A percentile compares a stretch with the other conserved stretches of the same genome.
These are phyloP conservation scores for Ormyrus thymus DNA, from an alignment of 2,888 invertebrate species.

Conservation along the genomic window DNA sequence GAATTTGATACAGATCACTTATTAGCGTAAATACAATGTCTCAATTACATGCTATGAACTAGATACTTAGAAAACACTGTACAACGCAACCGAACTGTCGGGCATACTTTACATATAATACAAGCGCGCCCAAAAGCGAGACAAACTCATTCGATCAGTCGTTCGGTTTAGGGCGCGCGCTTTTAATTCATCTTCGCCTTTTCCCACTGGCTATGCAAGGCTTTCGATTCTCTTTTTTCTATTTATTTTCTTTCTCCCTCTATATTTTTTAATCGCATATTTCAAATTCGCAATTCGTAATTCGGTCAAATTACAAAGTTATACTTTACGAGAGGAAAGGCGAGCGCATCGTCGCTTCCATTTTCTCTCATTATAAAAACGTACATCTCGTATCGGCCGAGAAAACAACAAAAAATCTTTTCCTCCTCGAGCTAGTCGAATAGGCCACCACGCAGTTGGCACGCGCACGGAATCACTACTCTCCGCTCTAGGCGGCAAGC, in stretches of 20 bases:
- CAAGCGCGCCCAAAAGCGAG: constrained; percentile 66
- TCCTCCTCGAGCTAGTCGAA: constrained; percentile 30
- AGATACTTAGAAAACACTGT: constrained; percentile 76
- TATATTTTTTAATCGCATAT: background rate
- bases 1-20: constrained; percentile 75
- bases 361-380: constrained; percentile 43
- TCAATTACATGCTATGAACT: constrained; percentile 75
- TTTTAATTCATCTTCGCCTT: constrained; percentile 54
- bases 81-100: constrained; percentile 74
- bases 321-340: constrained; percentile 10
- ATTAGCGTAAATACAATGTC: constrained; percentile 74
- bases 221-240: constrained; percentile 40
- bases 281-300: constrained; percentile 22
- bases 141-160: constrained; percentile 55
- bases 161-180: constrained; percentile 52
- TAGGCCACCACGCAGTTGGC: constrained; percentile 50
- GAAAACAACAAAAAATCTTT: constrained; percentile 53
- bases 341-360: constrained; percentile 12
- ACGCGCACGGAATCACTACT: constrained; percentile 41
- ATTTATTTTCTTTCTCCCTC: constrained; percentile 1
- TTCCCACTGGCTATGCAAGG: constrained; percentile 57
- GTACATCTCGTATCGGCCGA: constrained; percentile 36
- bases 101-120: constrained; percentile 75
- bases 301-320: constrained; percentile 50
- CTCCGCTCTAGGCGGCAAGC: constrained; percentile 47